Evolutionary conservation across 1,140 invertebrate genomes (phyloP).

Genomic region (Dendrolimus punctatus): DNA sequence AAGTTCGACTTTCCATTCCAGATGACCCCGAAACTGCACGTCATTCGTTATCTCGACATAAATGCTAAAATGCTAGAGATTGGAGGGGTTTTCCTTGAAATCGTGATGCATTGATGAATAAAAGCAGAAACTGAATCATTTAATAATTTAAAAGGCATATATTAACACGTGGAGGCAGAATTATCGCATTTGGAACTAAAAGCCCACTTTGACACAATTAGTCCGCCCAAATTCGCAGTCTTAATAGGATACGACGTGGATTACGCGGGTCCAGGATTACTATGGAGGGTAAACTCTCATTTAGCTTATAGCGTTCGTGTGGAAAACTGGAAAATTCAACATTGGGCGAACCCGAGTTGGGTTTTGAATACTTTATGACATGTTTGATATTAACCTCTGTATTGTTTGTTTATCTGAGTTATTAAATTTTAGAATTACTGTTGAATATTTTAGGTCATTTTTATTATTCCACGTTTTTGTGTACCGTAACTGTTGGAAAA

Average conservation of each 20-base stretch:
- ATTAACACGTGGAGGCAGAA: background rate
- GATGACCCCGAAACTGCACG: no score
- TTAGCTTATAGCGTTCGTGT: slow-evolving; percentile 19
- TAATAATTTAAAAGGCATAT: background rate
- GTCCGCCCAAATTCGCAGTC: slow-evolving; percentile 15
- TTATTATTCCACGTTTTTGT: no score
- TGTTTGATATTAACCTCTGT: background rate
- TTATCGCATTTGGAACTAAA: slow-evolving; percentile 8
- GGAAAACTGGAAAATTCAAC: slow-evolving; percentile 14
- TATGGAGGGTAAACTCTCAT: slow-evolving; percentile 13
- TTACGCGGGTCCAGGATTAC: slow-evolving; percentile 17
- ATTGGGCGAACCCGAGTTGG: background rate
- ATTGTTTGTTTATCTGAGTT: no score
- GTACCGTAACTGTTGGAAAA: no score
- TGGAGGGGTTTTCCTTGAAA: no score
- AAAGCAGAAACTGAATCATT: no score
- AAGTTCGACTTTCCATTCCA: no score
- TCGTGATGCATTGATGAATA: no score
- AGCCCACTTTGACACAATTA: slow-evolving; percentile 17
- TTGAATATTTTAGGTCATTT: no score
- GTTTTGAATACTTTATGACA: slow-evolving; percentile 12
- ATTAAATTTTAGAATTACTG: no score
- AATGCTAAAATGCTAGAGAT: no score
- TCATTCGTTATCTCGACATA: no score
- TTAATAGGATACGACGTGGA: slow-evolving; percentile 13